phyloP scores from a whole-genome alignment of 2,888 invertebrate species.

The Drosophila suboccidentalis region DNA sequence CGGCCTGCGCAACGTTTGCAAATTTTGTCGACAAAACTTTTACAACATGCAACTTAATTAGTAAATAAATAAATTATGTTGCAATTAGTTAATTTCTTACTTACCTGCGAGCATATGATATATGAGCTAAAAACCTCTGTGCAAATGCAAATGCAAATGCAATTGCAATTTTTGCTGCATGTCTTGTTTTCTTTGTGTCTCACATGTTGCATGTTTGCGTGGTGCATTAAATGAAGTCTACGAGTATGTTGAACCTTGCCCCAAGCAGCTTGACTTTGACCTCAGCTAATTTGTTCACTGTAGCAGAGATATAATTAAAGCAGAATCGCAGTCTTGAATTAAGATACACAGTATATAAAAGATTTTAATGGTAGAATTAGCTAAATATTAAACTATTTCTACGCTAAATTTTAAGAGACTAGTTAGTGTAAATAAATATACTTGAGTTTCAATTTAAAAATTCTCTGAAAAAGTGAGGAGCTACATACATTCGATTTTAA shows the following conservation, averaged over 20 bases:
- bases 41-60: conserved; percentile 70
- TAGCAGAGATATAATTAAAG: neutral
- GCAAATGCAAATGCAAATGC: conserved; percentile 19
- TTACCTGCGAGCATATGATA: conserved; percentile 5
- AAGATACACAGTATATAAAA: neutral
- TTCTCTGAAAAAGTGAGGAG: no score
- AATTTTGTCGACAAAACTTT: conserved; percentile 54
- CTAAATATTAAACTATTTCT: no score
- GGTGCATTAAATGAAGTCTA: conserved; percentile 9
- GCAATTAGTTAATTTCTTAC: conserved; percentile 64
- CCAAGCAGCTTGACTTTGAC: conserved; percentile 20
- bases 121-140: conserved; percentile 17
- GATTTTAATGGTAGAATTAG: neutral
- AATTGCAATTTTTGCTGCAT: conserved; percentile 8
- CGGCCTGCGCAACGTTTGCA: conserved; percentile 30
- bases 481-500: no score
- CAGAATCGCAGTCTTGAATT: neutral
- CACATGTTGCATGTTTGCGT: conserved; percentile 3
- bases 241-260: conserved; percentile 10
- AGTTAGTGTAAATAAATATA: no score
- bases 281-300: conserved; percentile 19
- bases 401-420: no score
- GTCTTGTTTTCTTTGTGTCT: conserved; percentile 5
- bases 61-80: conserved; percentile 76
- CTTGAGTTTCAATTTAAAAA: no score